Evolutionary conservation across 2,888 invertebrate species (phyloP).

Genomic region (Meta bourneti): DNA sequence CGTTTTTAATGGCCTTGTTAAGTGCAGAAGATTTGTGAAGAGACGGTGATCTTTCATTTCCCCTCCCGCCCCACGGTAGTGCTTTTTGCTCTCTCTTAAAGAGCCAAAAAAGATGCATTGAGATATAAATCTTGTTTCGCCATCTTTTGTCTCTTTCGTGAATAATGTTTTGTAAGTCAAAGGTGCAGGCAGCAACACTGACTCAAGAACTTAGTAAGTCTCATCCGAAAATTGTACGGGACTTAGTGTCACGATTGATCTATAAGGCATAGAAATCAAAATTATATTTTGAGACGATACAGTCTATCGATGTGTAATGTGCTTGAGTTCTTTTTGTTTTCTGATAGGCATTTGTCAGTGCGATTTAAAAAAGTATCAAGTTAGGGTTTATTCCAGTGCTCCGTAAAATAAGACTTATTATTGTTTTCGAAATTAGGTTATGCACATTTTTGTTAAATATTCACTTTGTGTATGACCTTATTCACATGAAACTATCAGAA

Average conservation of each 20-base stretch:
- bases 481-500: too few species aligned
- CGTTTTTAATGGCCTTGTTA: slow-evolving; percentile 70
- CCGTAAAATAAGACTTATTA: too few species aligned
- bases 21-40: slow-evolving; percentile 68
- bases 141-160: slow-evolving; percentile 22
- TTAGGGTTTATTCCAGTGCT: too few species aligned
- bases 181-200: slow-evolving; percentile 11
- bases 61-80: slow-evolving; percentile 7
- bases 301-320: not conserved
- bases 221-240: not conserved
- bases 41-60: slow-evolving; percentile 28
- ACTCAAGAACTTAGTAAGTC: not conserved
- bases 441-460: too few species aligned
- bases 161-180: slow-evolving; percentile 40
- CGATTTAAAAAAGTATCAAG: too few species aligned
- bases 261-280: not conserved
- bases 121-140: slow-evolving; percentile 43
- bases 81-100: slow-evolving; percentile 13
- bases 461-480: too few species aligned
- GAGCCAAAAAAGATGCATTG: slow-evolving; percentile 37
- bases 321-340: too few species aligned
- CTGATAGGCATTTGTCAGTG: too few species aligned
- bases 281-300: not conserved
- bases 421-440: too few species aligned
- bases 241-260: not conserved